Conservation (phyloP, 2,797 vertebrate species). For the Acanthurus lineatus region DNA sequence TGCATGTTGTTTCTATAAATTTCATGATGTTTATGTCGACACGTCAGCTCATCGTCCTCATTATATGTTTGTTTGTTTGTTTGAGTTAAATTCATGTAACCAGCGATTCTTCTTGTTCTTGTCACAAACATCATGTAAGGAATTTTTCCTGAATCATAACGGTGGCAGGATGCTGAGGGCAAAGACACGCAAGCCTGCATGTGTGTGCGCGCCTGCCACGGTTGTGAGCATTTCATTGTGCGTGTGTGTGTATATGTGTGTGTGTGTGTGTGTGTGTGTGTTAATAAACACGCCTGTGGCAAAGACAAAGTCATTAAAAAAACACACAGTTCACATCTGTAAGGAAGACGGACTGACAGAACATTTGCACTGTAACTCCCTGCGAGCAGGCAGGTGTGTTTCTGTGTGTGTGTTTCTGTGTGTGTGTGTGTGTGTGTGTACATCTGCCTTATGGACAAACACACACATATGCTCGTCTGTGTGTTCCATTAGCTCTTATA, state of each 20-base stretch:
- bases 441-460: not conserved
- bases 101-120: not conserved
- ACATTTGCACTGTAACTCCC: conserved; percentile 21
- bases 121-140: conserved; percentile 30
- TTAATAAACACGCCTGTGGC: conserved; percentile 68
- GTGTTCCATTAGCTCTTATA: conserved; percentile 13
- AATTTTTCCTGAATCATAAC: conserved; percentile 45
- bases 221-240: conserved; percentile 31
- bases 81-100: not conserved
- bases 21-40: not conserved
- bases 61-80: not conserved
- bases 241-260: conserved; percentile 23
- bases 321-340: conserved; percentile 56
- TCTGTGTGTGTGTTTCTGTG: conserved; percentile 12
- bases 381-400: conserved; percentile 41
- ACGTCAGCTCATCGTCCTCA: not conserved
- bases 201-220: conserved; percentile 32
- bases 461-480: conserved; percentile 6
- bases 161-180: conserved; percentile 47
- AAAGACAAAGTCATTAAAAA: conserved; percentile 60
- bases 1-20: too few relatives aligned
- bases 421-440: conserved; percentile 15
- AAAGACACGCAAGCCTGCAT: conserved; percentile 53
- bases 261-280: conserved; percentile 38
- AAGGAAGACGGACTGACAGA: conserved; percentile 44